Evolutionary conservation across 1,140 invertebrate species (phyloP).

Genomic region (Ips nitidus): DNA sequence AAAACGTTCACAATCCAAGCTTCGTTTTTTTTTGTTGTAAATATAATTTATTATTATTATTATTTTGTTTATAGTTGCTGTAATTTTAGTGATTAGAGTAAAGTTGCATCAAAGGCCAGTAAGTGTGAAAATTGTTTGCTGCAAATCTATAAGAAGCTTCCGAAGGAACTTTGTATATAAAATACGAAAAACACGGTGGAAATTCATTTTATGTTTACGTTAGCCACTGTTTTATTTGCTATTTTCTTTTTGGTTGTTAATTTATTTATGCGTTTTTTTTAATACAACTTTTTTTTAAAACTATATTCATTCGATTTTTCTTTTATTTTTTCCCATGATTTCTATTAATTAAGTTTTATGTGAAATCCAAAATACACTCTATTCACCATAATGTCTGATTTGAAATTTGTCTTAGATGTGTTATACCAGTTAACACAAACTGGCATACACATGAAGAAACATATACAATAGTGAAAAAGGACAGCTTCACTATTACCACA

Average conservation of each 20-base stretch:
- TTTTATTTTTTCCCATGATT: not conserved
- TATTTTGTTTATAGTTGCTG: conserved; percentile 22
- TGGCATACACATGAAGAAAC: too few species aligned
- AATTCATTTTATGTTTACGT: conserved; percentile 25
- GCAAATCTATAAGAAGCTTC: too few species aligned
- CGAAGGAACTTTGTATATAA: not conserved
- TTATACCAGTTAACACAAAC: too few species aligned
- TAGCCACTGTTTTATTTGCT: conserved; percentile 33
- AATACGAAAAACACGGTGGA: not conserved
- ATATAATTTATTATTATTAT: not conserved
- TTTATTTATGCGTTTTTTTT: conserved; percentile 47
- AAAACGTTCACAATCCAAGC: not conserved
- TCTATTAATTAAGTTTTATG: too few species aligned
- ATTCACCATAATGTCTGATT: too few species aligned
- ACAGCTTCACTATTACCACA: too few species aligned
- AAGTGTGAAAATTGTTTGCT: conserved; percentile 11
- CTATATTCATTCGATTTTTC: conserved; percentile 28
- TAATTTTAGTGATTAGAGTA: not conserved
- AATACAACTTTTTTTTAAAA: conserved; percentile 36
- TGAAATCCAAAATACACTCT: too few species aligned
- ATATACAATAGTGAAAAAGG: too few species aligned
- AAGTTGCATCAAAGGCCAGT: conserved; percentile 5
- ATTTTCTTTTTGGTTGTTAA: conserved; percentile 20
- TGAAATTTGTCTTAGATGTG: too few species aligned
- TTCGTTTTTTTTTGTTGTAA: too few species aligned